A percentile compares a stretch with the other conserved stretches of the same genome.
These are phyloP conservation scores for Promerops cafer DNA, from an alignment of 2,113 vertebrate species.

Conservation along the genomic window DNA sequence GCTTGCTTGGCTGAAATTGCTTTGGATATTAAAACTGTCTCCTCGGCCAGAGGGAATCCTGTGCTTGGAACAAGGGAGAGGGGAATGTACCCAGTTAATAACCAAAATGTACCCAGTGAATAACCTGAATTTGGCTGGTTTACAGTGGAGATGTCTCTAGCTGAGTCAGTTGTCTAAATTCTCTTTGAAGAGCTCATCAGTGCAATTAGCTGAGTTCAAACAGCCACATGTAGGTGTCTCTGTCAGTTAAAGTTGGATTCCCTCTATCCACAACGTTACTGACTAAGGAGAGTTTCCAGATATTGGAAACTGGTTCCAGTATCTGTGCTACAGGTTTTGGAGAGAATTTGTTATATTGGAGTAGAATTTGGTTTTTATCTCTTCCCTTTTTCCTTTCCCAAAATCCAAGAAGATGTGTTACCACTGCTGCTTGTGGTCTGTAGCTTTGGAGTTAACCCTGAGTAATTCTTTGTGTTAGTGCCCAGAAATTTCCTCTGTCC, in stretches of 20 bases:
- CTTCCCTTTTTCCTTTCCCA: not conserved
- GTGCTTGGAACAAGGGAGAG: not conserved
- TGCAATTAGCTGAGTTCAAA: not conserved
- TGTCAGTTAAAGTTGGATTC: not conserved
- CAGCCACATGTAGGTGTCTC: not conserved
- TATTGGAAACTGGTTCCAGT: not conserved
- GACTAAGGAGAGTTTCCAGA: not conserved
- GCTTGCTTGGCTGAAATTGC: not conserved
- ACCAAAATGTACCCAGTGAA: not conserved
- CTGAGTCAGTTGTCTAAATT: not conserved
- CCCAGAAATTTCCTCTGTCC: not conserved
- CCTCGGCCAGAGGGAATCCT: not conserved
- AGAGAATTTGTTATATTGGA: not conserved
- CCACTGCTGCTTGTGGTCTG: not conserved
- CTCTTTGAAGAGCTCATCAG: not conserved
- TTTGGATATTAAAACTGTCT: not conserved
- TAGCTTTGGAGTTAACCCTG: not conserved
- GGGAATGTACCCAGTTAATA: not conserved
- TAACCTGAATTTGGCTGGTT: not conserved
- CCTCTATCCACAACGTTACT: not conserved
- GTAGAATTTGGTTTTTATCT: not conserved
- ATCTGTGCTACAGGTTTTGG: accelerated
- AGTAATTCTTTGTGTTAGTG: not conserved
- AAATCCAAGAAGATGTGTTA: not conserved
- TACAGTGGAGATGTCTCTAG: not conserved